Conservation (phyloP, 2,888 invertebrate genomes). For the Drosophila histrio region DNA sequence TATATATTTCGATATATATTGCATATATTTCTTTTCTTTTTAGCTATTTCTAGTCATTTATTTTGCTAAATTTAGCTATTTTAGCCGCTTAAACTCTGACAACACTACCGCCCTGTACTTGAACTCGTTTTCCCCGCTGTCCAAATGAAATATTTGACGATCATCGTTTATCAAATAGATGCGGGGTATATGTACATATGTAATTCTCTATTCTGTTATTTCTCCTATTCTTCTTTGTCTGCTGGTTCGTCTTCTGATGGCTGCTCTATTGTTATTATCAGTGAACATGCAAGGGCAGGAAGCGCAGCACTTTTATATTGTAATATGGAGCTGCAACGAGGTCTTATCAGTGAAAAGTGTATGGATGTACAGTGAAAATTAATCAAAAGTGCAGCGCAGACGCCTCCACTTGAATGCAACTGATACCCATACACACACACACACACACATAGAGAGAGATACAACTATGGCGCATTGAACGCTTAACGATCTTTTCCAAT, state of each 20-base stretch:
- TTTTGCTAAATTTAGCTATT: too few relatives aligned
- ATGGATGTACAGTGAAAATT: slow-evolving; percentile 50
- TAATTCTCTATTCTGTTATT: slow-evolving; percentile 8
- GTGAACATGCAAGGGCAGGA: slow-evolving; percentile 72
- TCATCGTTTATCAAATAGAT: slow-evolving; percentile 46
- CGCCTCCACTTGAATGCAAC: slow-evolving; percentile 65
- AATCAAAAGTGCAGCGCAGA: slow-evolving; percentile 73
- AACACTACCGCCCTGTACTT: slow-evolving; percentile 47
- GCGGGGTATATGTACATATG: slow-evolving; percentile 9
- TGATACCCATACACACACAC: slow-evolving; percentile 28
- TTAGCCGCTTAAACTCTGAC: too few relatives aligned
- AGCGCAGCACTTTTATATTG: slow-evolving; percentile 43
- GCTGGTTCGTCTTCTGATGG: slow-evolving; percentile 12
- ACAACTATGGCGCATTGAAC: slow-evolving; percentile 63
- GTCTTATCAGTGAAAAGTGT: slow-evolving; percentile 54
- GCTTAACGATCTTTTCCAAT: slow-evolving; percentile 76
- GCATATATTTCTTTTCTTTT: too few relatives aligned
- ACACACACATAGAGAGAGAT: slow-evolving; percentile 3
- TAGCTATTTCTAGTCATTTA: too few relatives aligned
- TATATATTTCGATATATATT: too few relatives aligned
- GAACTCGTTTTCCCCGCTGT: slow-evolving; percentile 52
- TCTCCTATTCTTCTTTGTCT: slow-evolving; percentile 10
- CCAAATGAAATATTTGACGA: slow-evolving; percentile 24
- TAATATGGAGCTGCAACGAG: slow-evolving; percentile 26
- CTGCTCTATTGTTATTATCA: slow-evolving; percentile 60